Evolutionary conservation across 2,113 vertebrate species (phyloP), one percentile per base, ranked within the genome.

Genomic region (Chrysochloris asiatica): DNA sequence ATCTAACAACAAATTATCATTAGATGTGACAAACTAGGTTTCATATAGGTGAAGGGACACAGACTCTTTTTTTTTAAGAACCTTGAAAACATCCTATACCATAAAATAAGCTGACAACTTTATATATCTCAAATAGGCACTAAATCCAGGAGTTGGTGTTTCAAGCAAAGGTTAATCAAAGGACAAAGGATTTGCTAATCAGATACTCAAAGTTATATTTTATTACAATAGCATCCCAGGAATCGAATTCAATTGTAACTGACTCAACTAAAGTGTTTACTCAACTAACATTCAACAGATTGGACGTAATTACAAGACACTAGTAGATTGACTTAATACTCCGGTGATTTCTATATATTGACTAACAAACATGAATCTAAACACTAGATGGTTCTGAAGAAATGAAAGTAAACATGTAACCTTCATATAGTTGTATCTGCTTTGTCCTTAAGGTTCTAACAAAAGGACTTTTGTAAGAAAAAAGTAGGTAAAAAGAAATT

Each of bases 231-330:
- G n/a, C n/a, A n/a, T n/a, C 85, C 94, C 61, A 71, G 88, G 86
- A 92, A 90, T 67, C 61, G 93, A 93, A 94, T 94, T 94, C 79
- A 93, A 88, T 48, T 94, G 92, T 71, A 92, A 65, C 65, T 93
- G 88, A 90, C 45, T 54, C 67, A 96, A 92, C 88, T 90, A 83
- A 93, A 90, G 79, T 88, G 38, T 83, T n/a, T n/a, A n/a, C n/a
- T n/a, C n/a, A n/a, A 96, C 83, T 95, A 95, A 93, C 91, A 88
- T 69, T 87, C 87, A 88, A 90, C 71, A 91, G 91, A 95, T 69
- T 89, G 82, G 90, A 85, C 89, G 88, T 79, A 92, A n/a, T 93
- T 85, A n/a, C n/a, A n/a, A n/a, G n/a, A n/a, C n/a, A n/a, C n/a
- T n/a, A n/a, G n/a, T n/a, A n/a, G n/a, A n/a, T n/a, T n/a, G n/a